Percentiles rank a stretch among this genome's conserved stretches.
Conservation (phyloP, 2,797 vertebrate species). For the Melanotaenia maccullochi region DNA sequence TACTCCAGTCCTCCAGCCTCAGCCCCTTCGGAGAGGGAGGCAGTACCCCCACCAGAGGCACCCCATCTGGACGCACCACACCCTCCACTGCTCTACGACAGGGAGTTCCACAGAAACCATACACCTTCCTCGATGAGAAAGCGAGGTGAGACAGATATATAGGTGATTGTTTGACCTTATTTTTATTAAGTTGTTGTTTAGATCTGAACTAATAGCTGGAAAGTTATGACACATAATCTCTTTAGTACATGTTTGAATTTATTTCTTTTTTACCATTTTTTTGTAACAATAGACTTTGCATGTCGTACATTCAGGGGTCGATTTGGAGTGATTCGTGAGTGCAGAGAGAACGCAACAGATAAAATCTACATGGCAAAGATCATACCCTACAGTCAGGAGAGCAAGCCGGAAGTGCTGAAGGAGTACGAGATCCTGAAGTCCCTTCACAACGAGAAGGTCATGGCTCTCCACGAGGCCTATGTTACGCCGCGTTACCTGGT, state of each 20-base stretch:
- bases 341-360: conserved; percentile 92
- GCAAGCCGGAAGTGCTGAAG: conserved; percentile 87
- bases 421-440: conserved; percentile 94
- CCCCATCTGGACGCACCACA: conserved; percentile 64
- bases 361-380: conserved; percentile 95
- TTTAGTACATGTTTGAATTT: not conserved
- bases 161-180: not conserved
- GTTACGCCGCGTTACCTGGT: conserved; percentile 96
- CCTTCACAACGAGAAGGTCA: conserved; percentile 89
- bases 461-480: conserved; percentile 95
- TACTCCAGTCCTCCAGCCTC: conserved; percentile 80
- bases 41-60: conserved; percentile 57
- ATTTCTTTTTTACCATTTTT: not conserved
- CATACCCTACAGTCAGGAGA: conserved; percentile 88
- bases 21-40: conserved; percentile 80
- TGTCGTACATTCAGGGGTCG: conserved; percentile 83
- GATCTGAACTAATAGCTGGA: not conserved
- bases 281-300: not conserved
- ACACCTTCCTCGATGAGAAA: conserved; percentile 95
- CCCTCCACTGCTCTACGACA: conserved; percentile 83
- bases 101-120: conserved; percentile 94
- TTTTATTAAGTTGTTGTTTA: not conserved
- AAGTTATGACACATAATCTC: not conserved
- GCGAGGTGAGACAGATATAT: conserved; percentile 84
- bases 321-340: conserved; percentile 91